Conservation (phyloP, 2,113 vertebrate genomes). For the Leucoraja erinaceus region DNA sequence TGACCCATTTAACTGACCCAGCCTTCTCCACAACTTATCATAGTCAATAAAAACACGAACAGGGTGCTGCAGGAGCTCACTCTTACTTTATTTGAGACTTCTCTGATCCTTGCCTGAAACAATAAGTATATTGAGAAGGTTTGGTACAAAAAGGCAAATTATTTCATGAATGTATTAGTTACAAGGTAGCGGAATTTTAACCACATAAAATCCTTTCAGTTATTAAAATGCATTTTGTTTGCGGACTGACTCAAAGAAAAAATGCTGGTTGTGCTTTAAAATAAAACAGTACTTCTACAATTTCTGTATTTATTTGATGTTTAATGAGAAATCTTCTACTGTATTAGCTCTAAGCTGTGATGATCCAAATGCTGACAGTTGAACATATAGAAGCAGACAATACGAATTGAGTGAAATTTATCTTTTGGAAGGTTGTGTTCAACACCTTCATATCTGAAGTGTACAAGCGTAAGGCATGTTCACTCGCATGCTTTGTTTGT, state of each 20-base stretch:
- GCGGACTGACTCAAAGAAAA: background rate
- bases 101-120: background rate
- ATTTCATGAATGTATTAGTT: slow-evolving; percentile 4
- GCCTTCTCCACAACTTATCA: background rate
- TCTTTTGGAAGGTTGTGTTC: background rate
- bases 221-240: background rate
- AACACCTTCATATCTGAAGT: background rate
- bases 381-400: background rate
- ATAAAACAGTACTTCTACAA: background rate
- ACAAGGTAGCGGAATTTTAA: background rate
- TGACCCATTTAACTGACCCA: slow-evolving; percentile 12
- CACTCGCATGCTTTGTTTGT: background rate
- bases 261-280: background rate
- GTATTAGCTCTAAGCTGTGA: background rate
- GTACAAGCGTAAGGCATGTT: background rate
- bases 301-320: background rate
- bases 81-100: background rate
- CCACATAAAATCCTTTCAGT: background rate
- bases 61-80: background rate
- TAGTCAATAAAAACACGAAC: background rate
- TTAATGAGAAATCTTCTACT: background rate
- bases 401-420: background rate
- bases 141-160: background rate
- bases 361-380: background rate
- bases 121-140: background rate